Percentiles rank a stretch among this genome's conserved stretches.
phyloP scores from a whole-genome alignment of 2,113 vertebrate genomes.

The Collichthys lucidus region DNA sequence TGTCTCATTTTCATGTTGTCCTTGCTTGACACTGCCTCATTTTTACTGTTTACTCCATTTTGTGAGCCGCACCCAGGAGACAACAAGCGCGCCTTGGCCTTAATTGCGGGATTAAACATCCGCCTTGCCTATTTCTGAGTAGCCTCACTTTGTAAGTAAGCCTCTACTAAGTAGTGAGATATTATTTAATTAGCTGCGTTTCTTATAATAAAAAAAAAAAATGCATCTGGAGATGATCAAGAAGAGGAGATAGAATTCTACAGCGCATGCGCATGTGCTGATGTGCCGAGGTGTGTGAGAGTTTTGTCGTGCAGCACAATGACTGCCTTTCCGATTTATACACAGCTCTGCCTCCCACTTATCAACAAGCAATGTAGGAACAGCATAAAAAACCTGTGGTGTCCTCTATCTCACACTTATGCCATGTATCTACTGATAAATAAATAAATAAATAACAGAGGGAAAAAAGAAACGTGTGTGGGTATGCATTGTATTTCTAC shows the following conservation, averaged over 20 bases:
- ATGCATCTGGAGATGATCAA: constrained; percentile 43
- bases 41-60: constrained; percentile 54
- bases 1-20: constrained; percentile 26
- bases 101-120: constrained; percentile 82
- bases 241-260: constrained; percentile 42
- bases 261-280: background rate
- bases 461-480: constrained; percentile 51
- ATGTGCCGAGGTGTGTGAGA: constrained; percentile 16
- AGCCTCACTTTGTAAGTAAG: constrained; percentile 69
- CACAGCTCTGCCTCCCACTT: constrained; percentile 51
- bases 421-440: constrained; percentile 59
- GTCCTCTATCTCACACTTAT: constrained; percentile 38
- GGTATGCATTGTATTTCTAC: constrained; percentile 72
- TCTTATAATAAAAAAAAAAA: constrained; percentile 52
- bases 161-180: constrained; percentile 67
- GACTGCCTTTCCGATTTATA: constrained; percentile 21
- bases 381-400: constrained; percentile 29
- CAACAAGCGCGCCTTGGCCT: constrained; percentile 47
- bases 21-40: constrained; percentile 32
- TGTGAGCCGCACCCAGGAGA: constrained; percentile 67
- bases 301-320: constrained; percentile 27
- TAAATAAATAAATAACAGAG: constrained; percentile 62
- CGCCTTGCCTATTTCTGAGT: constrained; percentile 65
- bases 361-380: constrained; percentile 43
- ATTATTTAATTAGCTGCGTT: constrained; percentile 79